Conservation (phyloP, 2,113 vertebrate species). For the Melanotaenia duboulayi region DNA sequence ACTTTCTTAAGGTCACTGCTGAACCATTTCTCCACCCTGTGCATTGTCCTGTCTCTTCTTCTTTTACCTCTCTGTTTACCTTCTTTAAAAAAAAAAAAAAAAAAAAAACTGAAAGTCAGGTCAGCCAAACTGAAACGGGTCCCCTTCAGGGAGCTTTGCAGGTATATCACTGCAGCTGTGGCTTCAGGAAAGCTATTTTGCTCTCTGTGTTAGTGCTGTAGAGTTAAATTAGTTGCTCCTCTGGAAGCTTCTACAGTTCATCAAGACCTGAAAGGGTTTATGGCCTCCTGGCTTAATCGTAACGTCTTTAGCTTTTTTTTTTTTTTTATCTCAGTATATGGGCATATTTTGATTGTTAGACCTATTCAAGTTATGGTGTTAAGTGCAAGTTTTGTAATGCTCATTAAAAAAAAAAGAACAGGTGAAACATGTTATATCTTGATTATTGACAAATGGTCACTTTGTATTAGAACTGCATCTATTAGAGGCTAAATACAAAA, state of each 20-base stretch:
- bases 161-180: constrained; percentile 2
- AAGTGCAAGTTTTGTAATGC: background rate
- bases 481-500: too few relatives aligned
- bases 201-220: background rate
- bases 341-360: background rate
- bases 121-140: constrained; percentile 1
- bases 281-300: background rate
- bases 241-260: background rate
- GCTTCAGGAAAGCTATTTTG: background rate
- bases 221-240: constrained; percentile 3
- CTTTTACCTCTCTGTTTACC: background rate
- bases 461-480: background rate
- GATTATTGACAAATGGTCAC: background rate
- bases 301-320: background rate
- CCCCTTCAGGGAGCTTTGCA: background rate
- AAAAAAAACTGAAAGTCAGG: constrained; percentile 7
- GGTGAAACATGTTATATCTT: background rate
- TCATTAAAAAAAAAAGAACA: background rate
- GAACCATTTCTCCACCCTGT: background rate
- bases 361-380: background rate
- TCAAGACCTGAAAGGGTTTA: background rate
- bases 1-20: background rate
- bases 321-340: background rate
- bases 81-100: constrained; percentile 18
- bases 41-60: background rate